Evolutionary conservation across 2,888 invertebrate genomes (phyloP), one percentile per base, ranked within the genome.

Genomic region (Venustoraphidia nigricollis): DNA sequence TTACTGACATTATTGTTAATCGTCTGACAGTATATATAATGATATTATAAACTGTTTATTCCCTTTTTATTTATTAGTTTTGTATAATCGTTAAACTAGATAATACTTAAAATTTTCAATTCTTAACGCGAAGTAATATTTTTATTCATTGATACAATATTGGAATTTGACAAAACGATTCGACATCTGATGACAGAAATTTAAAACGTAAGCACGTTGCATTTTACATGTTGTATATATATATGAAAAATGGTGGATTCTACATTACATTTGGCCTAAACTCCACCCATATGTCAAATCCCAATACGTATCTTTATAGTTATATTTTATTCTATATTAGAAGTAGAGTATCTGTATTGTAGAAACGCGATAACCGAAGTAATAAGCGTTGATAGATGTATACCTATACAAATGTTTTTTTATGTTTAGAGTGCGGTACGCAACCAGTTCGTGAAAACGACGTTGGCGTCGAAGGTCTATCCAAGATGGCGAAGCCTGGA

Each of bases 401-500:
- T n/a, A 45, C 8, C 3, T 46, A 2, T 45, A 13, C 13, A 46
- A 4, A 45, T 45, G 44, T 43, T 34, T 50, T 10, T 47, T 11
- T 27, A 39, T 43, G 41, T 35, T 42, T 51, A 64, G 66, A 66
- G 56, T 68, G 67, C 51, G 68, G 68, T 3, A 50, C 60, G 10
- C 67, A 66, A 55, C 60, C 58, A 11, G 62, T 65, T 0, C 63
- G 63, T 42, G 53, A 57, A 8, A 34, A 41, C 10, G 52, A 56
- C 1, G 51, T 53, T 34, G 59, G 58, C 1, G 51, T 58, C 10
- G 59, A 60, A 44, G 52, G 57, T 2, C 66, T 89, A 51, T 73
- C 77, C 37, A 84, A 86, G 58, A 81, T 85, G 66, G 77, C 88
- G 1, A 73, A 73, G 4, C 83, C 85, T 1, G 90, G 89, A 2